These are phyloP conservation scores for Nicator chloris DNA, from an alignment of 2,113 vertebrate species.

Conservation along the genomic window DNA sequence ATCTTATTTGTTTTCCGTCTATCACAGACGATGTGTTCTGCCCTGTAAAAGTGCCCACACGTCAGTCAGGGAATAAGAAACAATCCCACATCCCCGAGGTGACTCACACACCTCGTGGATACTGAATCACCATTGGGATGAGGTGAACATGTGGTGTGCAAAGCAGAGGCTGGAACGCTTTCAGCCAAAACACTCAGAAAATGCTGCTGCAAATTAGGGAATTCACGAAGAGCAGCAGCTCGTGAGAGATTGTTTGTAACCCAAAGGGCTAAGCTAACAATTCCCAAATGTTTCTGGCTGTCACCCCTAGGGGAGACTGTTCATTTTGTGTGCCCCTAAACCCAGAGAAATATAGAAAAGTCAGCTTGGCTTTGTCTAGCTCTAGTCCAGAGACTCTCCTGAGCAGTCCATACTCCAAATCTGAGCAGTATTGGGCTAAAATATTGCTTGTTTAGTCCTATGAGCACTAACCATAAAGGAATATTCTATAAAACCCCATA, in stretches of 20 bases:
- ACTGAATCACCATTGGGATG: slow-evolving; percentile 38
- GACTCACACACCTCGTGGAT: slow-evolving; percentile 54
- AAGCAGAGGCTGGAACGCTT: not conserved
- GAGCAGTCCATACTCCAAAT: not conserved
- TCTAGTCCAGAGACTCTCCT: not conserved
- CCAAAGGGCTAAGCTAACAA: not conserved
- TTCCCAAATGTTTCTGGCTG: not conserved
- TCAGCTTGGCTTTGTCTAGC: not conserved
- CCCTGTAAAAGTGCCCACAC: not conserved
- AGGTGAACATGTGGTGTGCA: slow-evolving; percentile 32
- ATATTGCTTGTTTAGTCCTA: not conserved
- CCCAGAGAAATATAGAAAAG: not conserved
- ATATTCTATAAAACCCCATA: not conserved
- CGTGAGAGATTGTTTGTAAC: not conserved
- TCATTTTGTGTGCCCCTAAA: not conserved
- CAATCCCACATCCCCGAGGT: slow-evolving; percentile 35
- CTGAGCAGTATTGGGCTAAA: not conserved
- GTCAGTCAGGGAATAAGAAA: slow-evolving; percentile 19
- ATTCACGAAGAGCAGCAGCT: not conserved
- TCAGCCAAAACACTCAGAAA: slow-evolving; percentile 33
- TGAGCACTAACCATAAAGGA: not conserved
- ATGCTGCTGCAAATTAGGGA: not conserved
- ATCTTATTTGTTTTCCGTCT: not conserved
- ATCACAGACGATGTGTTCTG: not conserved
- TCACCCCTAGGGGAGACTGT: not conserved